phyloP scores from a whole-genome alignment of 2,113 vertebrate genomes.

The Vulpes ferrilata region DNA sequence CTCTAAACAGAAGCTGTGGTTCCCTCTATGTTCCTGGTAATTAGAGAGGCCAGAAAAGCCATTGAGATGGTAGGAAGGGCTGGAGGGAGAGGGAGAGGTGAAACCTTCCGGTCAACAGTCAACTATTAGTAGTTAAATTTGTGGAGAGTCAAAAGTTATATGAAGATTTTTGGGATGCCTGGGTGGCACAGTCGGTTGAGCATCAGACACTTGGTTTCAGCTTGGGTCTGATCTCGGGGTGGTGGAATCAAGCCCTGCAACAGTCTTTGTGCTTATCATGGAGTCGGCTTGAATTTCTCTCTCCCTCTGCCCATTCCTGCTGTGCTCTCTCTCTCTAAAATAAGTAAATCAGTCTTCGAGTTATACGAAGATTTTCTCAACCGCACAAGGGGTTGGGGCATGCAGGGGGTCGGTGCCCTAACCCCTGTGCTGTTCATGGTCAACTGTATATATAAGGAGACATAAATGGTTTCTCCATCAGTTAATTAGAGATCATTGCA shows the following conservation, averaged over 20 bases:
- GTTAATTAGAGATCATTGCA: neutral
- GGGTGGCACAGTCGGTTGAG: neutral
- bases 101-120: neutral
- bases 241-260: neutral
- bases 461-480: neutral
- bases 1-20: slow-evolving; percentile 51
- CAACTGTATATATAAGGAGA: neutral
- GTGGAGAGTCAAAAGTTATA: neutral
- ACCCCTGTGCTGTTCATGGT: neutral
- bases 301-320: neutral
- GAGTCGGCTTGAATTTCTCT: neutral
- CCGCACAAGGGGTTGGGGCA: neutral
- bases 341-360: neutral
- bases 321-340: neutral
- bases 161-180: neutral
- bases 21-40: neutral
- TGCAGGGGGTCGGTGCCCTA: neutral
- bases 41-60: slow-evolving; percentile 57
- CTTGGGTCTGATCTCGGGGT: neutral
- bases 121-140: neutral
- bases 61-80: neutral
- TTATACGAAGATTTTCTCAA: neutral
- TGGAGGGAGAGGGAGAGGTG: neutral
- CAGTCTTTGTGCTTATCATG: neutral
- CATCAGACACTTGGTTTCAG: neutral